Conservation (phyloP, 2,888 invertebrate genomes). For the Noctuana brunneofusca region DNA sequence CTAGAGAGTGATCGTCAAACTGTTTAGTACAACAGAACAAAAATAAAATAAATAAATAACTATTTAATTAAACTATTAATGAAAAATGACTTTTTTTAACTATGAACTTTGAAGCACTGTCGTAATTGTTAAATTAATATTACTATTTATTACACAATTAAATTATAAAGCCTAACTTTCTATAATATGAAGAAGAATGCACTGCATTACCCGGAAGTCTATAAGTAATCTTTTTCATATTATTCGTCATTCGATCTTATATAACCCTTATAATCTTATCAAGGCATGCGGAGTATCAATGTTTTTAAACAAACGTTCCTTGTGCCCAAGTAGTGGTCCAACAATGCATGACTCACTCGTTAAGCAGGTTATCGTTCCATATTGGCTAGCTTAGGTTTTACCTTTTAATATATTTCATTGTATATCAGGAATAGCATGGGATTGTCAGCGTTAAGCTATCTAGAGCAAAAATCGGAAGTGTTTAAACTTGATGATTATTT, state of each 20-base stretch:
- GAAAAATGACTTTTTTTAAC: not conserved
- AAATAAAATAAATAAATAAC: no score
- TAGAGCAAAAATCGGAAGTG: constrained; percentile 19
- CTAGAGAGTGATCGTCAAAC: not conserved
- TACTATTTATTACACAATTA: no score
- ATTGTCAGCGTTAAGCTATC: not conserved
- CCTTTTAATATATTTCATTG: constrained; percentile 18
- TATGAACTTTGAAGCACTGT: not conserved
- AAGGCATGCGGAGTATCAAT: constrained; percentile 29
- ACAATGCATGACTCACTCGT: constrained; percentile 31
- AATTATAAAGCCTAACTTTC: no score
- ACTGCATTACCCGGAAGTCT: constrained; percentile 27
- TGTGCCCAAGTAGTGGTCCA: constrained; percentile 26
- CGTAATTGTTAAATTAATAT: no score
- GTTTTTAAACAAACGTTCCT: constrained; percentile 28
- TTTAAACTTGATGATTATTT: not conserved
- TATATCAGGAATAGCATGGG: constrained; percentile 18
- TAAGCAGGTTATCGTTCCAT: constrained; percentile 24
- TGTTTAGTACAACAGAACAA: no score
- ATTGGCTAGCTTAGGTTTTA: constrained; percentile 23
- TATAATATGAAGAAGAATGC: not conserved
- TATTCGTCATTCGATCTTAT: constrained; percentile 14
- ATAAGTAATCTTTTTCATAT: constrained; percentile 7
- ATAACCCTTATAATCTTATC: constrained; percentile 27
- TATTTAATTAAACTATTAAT: not conserved